Conservation (phyloP, 64 coral and sea anemone species). For the Montipora efflorescens region DNA sequence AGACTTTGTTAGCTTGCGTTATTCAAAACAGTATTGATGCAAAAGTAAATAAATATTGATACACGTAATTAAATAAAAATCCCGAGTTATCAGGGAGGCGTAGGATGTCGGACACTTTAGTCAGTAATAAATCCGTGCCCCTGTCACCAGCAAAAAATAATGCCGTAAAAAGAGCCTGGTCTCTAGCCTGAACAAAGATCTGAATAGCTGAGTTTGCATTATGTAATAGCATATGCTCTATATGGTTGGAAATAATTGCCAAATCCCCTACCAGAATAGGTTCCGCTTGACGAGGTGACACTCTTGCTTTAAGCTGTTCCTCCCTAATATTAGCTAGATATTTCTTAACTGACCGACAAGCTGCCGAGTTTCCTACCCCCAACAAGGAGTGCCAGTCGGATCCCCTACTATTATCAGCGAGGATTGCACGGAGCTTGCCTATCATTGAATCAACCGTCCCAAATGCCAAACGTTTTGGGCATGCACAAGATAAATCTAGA, state of each 20-base stretch:
- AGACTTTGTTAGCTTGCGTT: too few species aligned
- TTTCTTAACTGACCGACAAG: neutral
- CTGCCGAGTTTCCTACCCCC: neutral
- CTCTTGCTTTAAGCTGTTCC: neutral
- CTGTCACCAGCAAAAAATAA: neutral
- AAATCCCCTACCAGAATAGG: neutral
- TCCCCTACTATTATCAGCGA: neutral
- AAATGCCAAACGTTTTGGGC: constrained; percentile 35
- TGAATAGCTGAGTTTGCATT: neutral
- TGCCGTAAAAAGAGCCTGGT: neutral
- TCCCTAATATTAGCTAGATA: neutral
- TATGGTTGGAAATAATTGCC: neutral
- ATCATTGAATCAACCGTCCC: constrained; percentile 46
- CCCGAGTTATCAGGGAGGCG: neutral
- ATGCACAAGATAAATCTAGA: neutral
- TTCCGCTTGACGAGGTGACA: neutral
- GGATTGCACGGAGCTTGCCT: constrained; percentile 30
- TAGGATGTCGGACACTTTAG: neutral
- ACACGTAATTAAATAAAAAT: too few species aligned
- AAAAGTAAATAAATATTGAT: too few species aligned
- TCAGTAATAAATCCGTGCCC: neutral
- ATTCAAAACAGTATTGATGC: too few species aligned
- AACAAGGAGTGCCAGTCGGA: neutral
- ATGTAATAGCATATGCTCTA: neutral
- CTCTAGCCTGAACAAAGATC: neutral